Conservation (phyloP, 2,113 vertebrate genomes). For the Tyrannus savana region DNA sequence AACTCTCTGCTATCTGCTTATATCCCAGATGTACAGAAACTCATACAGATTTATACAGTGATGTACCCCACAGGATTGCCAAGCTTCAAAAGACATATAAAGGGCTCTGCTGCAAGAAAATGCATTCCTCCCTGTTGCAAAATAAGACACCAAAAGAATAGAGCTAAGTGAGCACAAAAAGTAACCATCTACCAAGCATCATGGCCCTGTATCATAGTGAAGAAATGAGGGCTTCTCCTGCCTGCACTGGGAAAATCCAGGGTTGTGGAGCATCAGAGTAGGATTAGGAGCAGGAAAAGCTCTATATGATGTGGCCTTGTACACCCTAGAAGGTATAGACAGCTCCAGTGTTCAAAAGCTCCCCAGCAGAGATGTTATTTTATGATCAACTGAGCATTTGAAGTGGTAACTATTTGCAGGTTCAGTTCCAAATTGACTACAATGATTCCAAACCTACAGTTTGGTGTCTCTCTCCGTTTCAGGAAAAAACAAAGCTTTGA, state of each 20-base stretch:
- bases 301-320: background rate
- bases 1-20: background rate
- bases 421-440: background rate
- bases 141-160: background rate
- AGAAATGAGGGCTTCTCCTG: background rate
- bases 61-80: background rate
- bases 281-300: background rate
- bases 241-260: background rate
- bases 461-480: background rate
- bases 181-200: background rate
- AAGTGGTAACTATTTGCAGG: background rate
- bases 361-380: background rate
- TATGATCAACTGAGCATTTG: background rate
- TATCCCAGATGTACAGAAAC: background rate
- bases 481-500: background rate
- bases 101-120: background rate
- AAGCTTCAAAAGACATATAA: background rate
- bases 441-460: background rate
- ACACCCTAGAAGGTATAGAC: background rate
- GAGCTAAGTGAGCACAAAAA: background rate
- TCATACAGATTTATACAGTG: background rate
- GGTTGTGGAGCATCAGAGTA: background rate
- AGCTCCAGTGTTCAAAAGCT: background rate
- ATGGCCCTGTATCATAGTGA: fast-evolving
- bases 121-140: background rate